phyloP scores from a whole-genome alignment of 2,888 invertebrate genomes.

The Meloe dianella region DNA sequence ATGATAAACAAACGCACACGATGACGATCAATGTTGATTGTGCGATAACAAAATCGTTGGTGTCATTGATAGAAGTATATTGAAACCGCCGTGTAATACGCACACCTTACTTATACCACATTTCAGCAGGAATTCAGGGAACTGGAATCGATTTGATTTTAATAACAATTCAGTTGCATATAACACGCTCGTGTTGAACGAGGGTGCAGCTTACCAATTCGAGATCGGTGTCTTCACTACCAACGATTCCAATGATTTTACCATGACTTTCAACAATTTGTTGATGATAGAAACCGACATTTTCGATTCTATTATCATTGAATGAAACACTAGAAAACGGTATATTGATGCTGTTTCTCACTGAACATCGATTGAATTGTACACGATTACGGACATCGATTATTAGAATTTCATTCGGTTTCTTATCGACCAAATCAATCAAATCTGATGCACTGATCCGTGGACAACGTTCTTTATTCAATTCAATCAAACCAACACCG shows the following conservation, averaged over 20 bases:
- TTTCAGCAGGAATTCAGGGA: slow-evolving; percentile 83
- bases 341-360: slow-evolving; percentile 85
- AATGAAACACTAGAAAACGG: slow-evolving; percentile 83
- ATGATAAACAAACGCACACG: no score
- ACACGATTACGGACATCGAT: slow-evolving; percentile 73
- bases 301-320: slow-evolving; percentile 72
- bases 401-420: slow-evolving; percentile 64
- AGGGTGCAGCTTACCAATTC: no score
- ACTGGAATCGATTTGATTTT: slow-evolving; percentile 71
- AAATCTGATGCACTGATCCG: slow-evolving; percentile 87
- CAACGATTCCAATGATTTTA: slow-evolving; percentile 78
- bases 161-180: no score
- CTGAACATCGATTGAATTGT: slow-evolving; percentile 78
- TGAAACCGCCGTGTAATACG: slow-evolving; percentile 85
- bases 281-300: slow-evolving; percentile 69
- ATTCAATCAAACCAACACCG: slow-evolving; percentile 70
- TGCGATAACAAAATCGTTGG: slow-evolving; percentile 63
- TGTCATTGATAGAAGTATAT: slow-evolving; percentile 72
- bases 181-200: no score
- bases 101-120: slow-evolving; percentile 81
- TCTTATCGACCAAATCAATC: slow-evolving; percentile 71
- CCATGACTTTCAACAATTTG: slow-evolving; percentile 68
- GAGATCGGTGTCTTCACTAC: slow-evolving; percentile 78
- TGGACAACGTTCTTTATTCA: slow-evolving; percentile 79
- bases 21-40: slow-evolving; percentile 31